phyloP scores from a whole-genome alignment of 1,140 invertebrate species.

The Coenobita brevimanus region DNA sequence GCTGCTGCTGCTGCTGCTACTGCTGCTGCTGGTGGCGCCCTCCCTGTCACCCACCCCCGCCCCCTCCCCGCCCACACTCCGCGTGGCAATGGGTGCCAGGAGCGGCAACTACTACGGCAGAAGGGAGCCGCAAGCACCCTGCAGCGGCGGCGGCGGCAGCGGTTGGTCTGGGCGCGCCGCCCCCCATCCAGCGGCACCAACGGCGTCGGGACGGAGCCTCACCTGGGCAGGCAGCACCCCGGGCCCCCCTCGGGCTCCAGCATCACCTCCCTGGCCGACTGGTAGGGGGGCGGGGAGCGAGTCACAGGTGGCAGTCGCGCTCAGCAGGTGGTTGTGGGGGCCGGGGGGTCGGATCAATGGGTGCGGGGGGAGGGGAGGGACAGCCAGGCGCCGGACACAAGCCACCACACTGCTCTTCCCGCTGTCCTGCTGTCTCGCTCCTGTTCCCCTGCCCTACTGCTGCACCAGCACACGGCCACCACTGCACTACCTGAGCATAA shows the following conservation, averaged over 20 bases:
- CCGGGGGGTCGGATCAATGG: conserved; percentile 47
- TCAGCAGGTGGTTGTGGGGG: conserved; percentile 57
- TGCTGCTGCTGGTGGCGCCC: background rate
- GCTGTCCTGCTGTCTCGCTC: background rate
- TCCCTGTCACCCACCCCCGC: conserved; percentile 22
- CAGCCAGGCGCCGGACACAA: conserved; percentile 21
- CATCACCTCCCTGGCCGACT: conserved; percentile 8
- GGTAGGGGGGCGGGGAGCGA: background rate
- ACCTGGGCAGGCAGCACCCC: conserved; percentile 2
- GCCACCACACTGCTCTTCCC: background rate
- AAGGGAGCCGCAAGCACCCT: conserved; percentile 15
- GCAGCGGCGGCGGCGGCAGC: conserved; percentile 26
- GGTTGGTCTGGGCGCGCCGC: conserved; percentile 31
- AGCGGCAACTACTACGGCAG: conserved; percentile 16
- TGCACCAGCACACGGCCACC: too few relatives aligned
- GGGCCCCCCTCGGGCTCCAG: conserved; percentile 6
- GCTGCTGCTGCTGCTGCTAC: background rate
- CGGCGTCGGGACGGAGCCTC: conserved; percentile 19
- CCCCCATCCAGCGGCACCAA: conserved; percentile 46
- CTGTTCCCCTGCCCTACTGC: too few relatives aligned
- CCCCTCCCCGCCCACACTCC: conserved; percentile 40
- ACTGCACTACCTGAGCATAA: too few relatives aligned
- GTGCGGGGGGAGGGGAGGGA: conserved; percentile 18
- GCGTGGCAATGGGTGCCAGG: conserved; percentile 43
- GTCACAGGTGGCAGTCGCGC: conserved; percentile 50